phyloP scores from a whole-genome alignment of 2,888 invertebrate genomes.

The Artemia sinica region DNA sequence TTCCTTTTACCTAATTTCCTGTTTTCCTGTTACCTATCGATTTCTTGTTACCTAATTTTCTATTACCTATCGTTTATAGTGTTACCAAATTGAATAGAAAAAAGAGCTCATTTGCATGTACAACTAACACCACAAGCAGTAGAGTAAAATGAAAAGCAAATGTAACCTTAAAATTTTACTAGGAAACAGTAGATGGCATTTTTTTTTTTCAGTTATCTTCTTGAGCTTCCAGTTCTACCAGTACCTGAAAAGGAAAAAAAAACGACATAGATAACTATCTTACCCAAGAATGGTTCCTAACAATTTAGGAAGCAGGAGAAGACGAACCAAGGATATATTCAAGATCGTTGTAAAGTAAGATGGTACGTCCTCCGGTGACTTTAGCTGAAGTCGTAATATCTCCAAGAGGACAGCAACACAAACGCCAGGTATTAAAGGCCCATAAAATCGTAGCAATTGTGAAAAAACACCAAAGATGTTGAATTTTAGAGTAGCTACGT shows the following conservation, averaged over 20 bases:
- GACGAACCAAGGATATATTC: slow-evolving; percentile 12
- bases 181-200: too few relatives aligned
- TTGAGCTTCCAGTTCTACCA: too few relatives aligned
- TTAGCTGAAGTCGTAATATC: slow-evolving; percentile 2
- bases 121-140: too few relatives aligned
- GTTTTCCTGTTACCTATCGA: too few relatives aligned
- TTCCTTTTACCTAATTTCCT: too few relatives aligned
- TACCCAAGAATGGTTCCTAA: slow-evolving; percentile 9
- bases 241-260: background rate
- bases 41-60: too few relatives aligned
- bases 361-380: background rate
- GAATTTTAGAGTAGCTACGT: background rate
- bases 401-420: background rate
- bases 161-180: too few relatives aligned
- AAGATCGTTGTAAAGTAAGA: background rate
- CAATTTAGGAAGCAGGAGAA: background rate
- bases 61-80: too few relatives aligned
- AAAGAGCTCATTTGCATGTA: too few relatives aligned
- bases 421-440: slow-evolving; percentile 11
- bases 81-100: too few relatives aligned
- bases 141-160: too few relatives aligned
- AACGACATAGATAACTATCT: background rate
- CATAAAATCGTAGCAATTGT: background rate
- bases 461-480: background rate
- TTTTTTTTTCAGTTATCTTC: too few relatives aligned